A percentile compares a stretch with the other conserved stretches of the same genome.
Conservation (phyloP, 2,888 invertebrate species). For the Agapostemon virescens region DNA sequence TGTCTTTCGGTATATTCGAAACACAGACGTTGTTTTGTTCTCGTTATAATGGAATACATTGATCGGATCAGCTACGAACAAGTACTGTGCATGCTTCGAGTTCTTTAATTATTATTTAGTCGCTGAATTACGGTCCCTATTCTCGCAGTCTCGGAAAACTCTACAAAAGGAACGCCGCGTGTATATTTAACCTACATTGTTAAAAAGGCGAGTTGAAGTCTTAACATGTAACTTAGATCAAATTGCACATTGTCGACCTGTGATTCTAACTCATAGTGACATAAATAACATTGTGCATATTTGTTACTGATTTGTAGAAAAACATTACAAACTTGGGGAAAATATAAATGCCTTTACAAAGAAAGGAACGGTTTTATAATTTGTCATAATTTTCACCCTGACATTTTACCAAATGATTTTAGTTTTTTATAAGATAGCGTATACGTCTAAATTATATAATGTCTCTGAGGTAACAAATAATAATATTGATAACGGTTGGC, state of each 20-base stretch:
- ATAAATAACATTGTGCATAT: neutral
- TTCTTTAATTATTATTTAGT: constrained; percentile 18
- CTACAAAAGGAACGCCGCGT: neutral
- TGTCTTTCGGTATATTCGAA: constrained; percentile 23
- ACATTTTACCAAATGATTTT: no score
- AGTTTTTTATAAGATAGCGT: no score
- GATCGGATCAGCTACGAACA: constrained; percentile 21
- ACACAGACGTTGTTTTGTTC: constrained; percentile 31
- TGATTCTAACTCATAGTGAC: neutral
- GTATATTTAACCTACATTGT: neutral
- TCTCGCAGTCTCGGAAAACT: neutral
- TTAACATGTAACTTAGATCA: neutral
- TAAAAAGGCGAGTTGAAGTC: neutral
- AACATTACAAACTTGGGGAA: neutral
- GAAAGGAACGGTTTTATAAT: neutral
- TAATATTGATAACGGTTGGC: no score
- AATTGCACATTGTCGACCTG: neutral
- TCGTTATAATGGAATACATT: constrained; percentile 42
- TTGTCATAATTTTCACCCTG: no score
- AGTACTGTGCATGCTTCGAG: neutral
- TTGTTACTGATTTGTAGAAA: neutral
- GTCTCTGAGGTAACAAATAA: no score
- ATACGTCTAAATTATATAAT: no score
- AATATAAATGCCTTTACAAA: neutral
- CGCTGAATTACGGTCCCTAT: neutral